Percentiles rank a stretch among this genome's conserved stretches.
Evolutionary conservation across 2,113 vertebrate species (phyloP).

Genomic region (Cyprinodon brontotheroides): DNA sequence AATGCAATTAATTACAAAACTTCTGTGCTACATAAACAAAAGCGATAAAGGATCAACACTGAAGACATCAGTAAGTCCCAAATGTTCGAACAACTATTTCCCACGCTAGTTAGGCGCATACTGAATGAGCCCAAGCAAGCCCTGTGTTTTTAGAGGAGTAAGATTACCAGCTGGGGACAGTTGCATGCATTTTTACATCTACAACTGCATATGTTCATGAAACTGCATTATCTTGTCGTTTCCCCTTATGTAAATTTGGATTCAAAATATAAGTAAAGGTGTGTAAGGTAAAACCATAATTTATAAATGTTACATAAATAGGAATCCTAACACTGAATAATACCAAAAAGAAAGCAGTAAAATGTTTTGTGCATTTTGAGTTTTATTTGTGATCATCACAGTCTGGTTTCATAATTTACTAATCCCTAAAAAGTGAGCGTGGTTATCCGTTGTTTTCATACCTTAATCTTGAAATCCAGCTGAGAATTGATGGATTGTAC

Average conservation of each 20-base stretch:
- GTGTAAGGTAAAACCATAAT: not conserved
- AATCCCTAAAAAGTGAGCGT: not conserved
- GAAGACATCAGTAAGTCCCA: conserved; percentile 48
- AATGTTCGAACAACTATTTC: conserved; percentile 54
- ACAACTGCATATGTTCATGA: conserved; percentile 15
- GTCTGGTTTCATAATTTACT: not conserved
- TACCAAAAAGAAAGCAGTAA: no score
- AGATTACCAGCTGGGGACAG: conserved; percentile 13
- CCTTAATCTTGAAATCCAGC: conserved; percentile 98
- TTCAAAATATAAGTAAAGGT: not conserved
- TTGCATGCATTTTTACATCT: not conserved
- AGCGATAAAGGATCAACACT: conserved; percentile 56
- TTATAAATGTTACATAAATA: no score
- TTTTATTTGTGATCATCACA: not conserved
- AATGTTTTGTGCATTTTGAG: no score
- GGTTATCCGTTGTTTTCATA: conserved; percentile 52
- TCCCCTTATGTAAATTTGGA: not conserved
- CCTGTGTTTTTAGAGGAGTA: conserved; percentile 14
- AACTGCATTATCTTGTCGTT: not conserved
- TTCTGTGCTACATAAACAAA: not conserved
- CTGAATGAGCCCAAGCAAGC: conserved; percentile 15
- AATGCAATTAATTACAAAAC: not conserved
- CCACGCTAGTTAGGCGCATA: conserved; percentile 43
- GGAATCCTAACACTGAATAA: no score
- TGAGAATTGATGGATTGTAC: conserved; percentile 98